Evolutionary conservation across 1,140 invertebrate species (phyloP).

Genomic region (Laupala kohalensis): DNA sequence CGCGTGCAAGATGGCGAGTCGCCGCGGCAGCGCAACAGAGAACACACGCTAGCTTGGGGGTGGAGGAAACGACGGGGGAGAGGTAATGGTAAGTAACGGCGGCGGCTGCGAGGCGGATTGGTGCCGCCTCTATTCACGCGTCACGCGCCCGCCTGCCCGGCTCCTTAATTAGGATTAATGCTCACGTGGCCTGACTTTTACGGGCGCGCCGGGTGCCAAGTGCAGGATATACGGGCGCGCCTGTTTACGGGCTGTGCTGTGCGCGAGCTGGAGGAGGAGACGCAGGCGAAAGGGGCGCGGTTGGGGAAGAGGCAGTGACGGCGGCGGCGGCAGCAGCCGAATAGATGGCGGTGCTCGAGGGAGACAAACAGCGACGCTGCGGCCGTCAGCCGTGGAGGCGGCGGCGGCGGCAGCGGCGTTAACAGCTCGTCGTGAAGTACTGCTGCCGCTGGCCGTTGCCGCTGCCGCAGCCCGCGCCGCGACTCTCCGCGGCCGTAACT

Average conservation of each 20-base stretch:
- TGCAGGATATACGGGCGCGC: not conserved
- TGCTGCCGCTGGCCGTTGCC: not conserved
- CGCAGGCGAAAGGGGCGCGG: not conserved
- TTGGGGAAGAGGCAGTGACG: not conserved
- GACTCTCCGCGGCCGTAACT: not conserved
- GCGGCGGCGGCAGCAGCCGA: not conserved
- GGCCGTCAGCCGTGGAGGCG: not conserved
- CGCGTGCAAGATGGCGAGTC: no score
- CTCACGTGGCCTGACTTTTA: conserved; percentile 14
- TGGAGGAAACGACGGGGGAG: not conserved
- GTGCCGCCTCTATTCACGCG: not conserved
- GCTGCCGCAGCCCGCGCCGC: no score
- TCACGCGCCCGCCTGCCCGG: not conserved
- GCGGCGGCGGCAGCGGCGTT: not conserved
- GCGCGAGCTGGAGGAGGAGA: not conserved
- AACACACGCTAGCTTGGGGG: no score
- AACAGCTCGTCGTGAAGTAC: not conserved
- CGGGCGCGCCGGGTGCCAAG: not conserved
- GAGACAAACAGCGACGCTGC: not conserved
- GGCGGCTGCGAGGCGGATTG: not conserved
- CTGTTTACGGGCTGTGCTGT: not conserved
- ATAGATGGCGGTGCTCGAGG: not conserved
- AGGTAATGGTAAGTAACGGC: not conserved
- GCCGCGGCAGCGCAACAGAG: no score
- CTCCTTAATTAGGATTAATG: conserved; percentile 17